These are phyloP conservation scores for Aegypius monachus DNA, from an alignment of 2,113 vertebrate genomes.

Conservation along the genomic window DNA sequence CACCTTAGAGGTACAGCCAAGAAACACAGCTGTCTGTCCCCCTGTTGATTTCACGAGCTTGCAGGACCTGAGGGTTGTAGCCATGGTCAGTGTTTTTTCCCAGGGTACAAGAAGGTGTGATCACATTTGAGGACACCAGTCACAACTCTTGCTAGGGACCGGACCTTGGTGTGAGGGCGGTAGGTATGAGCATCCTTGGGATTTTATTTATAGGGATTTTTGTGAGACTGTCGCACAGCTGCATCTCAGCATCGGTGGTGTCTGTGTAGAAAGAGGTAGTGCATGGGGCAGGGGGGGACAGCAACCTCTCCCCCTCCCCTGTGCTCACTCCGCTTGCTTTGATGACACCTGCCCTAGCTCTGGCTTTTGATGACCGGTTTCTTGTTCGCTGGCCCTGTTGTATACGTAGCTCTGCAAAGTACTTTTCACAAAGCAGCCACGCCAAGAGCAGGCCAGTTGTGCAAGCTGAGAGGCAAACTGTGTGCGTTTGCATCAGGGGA, in stretches of 20 bases:
- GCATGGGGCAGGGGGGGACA: fast-evolving
- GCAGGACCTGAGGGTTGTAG: neutral
- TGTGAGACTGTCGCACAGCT: neutral
- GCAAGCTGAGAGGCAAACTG: neutral
- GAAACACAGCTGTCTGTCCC: neutral
- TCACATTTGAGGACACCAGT: neutral
- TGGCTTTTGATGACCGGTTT: neutral
- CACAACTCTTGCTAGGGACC: neutral
- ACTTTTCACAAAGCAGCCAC: neutral
- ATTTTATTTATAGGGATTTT: neutral
- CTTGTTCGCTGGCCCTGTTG: neutral
- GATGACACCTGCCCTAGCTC: neutral
- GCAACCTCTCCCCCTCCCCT: too few species aligned
- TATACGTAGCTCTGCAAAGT: neutral
- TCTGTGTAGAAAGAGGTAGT: neutral
- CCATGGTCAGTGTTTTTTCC: neutral
- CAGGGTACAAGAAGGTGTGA: neutral
- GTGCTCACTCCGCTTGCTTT: neutral
- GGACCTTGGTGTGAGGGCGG: neutral
- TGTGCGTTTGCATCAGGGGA: fast-evolving
- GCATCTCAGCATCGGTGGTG: neutral
- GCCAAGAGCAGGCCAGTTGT: neutral
- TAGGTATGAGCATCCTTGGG: neutral
- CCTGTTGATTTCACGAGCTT: neutral
- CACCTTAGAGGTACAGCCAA: neutral